A percentile compares a stretch with the other conserved stretches of the same genome.
Conservation (phyloP, 2,797 vertebrate species). For the Thunnus albacares region DNA sequence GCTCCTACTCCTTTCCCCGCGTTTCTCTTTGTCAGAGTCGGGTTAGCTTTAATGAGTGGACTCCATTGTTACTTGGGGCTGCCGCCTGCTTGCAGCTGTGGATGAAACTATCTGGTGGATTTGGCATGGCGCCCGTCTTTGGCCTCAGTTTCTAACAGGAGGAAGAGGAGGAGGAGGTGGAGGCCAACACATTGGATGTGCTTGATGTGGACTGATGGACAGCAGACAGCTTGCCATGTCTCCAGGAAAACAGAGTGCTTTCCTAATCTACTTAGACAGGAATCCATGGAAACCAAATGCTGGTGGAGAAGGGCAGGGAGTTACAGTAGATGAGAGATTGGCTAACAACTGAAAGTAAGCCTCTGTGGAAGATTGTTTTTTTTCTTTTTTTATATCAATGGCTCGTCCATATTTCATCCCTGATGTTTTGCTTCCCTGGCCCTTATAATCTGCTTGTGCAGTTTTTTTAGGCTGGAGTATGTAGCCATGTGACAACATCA, state of each 20-base stretch:
- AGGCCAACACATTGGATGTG: conserved; percentile 65
- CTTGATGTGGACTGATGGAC: conserved; percentile 79
- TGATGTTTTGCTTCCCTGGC: conserved; percentile 37
- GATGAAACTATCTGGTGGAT: conserved; percentile 82
- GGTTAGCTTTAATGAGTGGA: conserved; percentile 81
- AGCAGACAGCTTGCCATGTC: conserved; percentile 76
- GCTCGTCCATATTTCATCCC: conserved; percentile 24
- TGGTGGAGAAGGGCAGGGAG: conserved; percentile 31
- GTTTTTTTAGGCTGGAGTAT: conserved; percentile 46
- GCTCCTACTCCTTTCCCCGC: conserved; percentile 1
- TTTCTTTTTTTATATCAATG: conserved; percentile 18
- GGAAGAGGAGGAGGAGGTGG: conserved; percentile 41
- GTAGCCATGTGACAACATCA: conserved; percentile 57
- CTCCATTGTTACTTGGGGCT: conserved; percentile 80
- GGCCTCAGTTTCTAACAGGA: conserved; percentile 68
- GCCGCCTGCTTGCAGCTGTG: conserved; percentile 86
- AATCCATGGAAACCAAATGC: conserved; percentile 68
- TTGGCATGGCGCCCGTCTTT: conserved; percentile 76
- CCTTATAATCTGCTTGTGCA: conserved; percentile 40
- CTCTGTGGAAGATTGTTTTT: conserved; percentile 10
- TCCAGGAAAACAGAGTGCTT: conserved; percentile 62
- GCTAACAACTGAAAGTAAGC: conserved; percentile 43
- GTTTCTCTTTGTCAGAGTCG: conserved; percentile 60
- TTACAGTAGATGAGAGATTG: conserved; percentile 28
- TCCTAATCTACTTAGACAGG: conserved; percentile 62